phyloP scores from a whole-genome alignment of 2,888 invertebrate species.

The Lamellibrachia columna region DNA sequence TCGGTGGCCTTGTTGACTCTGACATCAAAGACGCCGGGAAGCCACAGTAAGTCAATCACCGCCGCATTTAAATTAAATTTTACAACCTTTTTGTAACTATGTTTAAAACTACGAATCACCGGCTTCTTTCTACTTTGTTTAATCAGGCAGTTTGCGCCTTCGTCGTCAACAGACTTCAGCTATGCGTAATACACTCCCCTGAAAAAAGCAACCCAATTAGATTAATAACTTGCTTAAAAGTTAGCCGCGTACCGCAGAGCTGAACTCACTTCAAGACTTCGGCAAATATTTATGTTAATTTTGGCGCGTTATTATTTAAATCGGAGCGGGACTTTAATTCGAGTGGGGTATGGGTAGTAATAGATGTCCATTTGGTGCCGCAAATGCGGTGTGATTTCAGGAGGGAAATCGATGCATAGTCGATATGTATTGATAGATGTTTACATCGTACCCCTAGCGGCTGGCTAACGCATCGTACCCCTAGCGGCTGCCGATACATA shows the following conservation, averaged over 20 bases:
- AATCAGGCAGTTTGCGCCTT: not conserved
- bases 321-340: too few species aligned
- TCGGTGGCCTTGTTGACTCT: not conserved
- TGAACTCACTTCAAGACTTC: not conserved
- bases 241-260: not conserved
- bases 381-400: too few species aligned
- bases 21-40: not conserved
- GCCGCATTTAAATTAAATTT: not conserved
- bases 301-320: too few species aligned
- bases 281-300: too few species aligned
- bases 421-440: too few species aligned
- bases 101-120: slow-evolving; percentile 16
- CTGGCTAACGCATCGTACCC: too few species aligned
- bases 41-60: not conserved
- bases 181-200: not conserved
- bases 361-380: too few species aligned
- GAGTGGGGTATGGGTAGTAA: too few species aligned
- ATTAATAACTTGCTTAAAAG: not conserved
- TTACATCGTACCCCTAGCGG: too few species aligned
- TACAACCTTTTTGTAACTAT: not conserved
- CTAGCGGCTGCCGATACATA: too few species aligned
- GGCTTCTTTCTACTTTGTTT: not conserved
- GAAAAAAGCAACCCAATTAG: not conserved
- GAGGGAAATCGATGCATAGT: too few species aligned
- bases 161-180: not conserved